Evolutionary conservation across 2,888 invertebrate genomes (phyloP), one percentile per base, ranked within the genome.

Genomic region (Candidula unifasciata): DNA sequence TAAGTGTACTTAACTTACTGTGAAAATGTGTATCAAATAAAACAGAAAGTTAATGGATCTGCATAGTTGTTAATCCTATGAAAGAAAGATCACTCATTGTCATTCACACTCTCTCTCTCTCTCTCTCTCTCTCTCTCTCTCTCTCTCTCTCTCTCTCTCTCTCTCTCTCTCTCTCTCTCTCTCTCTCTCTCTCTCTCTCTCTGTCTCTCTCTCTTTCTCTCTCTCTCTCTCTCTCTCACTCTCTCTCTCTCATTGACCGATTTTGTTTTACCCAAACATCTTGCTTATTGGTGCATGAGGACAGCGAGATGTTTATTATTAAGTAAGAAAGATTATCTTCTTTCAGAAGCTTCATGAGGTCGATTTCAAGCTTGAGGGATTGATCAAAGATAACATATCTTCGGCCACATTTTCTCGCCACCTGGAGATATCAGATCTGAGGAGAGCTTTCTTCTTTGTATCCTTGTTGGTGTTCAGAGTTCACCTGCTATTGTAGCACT

Each of bases 371-470:
- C 77, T 54, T 24, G 69, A 57, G 16, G 74, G 30, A 24, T 68
- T 83, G 18, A 35, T 80, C 52, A 81, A 80, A 52, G 81, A 77
- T 33, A 77, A 80, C 33, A 52, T 76, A 73, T 18, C 69, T 13
- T 60, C 74, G 10, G 69, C 52, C n/a, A 81, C 77, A 44, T 71
- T 73, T 60, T 57, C 66, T 24, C 78, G 85, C 60, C 54, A 89
- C 79, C 87, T 93, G 37, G 88, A 89, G 64, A 81, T 90, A 8
- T 87, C 89, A 30, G 96, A 96, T 93, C 95, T 96, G 86, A 94
- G 95, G 89, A 94, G 95, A 93, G 95, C 96, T 33, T 96, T 95
- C 93, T 95, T 96, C 93, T 96, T 96, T 94, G 96, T 96, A 96
- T 96, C 96, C 96, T 96, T 96, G 44, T 44, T 44, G n/a, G n/a